Conservation (phyloP, 2,797 vertebrate genomes). For the Agapornis canus region DNA sequence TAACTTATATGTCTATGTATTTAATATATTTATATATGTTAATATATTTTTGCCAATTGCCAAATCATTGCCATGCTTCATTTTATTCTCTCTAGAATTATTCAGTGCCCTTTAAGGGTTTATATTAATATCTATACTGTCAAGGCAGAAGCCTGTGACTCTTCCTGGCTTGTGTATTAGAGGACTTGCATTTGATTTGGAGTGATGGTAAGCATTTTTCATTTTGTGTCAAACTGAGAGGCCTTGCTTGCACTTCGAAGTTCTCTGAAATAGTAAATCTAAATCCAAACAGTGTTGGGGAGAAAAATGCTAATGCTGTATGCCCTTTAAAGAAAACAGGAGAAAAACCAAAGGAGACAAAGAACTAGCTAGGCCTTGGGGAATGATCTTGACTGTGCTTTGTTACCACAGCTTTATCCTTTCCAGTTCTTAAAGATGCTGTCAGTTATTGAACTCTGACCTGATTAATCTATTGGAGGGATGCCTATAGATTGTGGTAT, state of each 20-base stretch:
- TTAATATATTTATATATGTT: neutral
- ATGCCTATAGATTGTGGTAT: slow-evolving; percentile 37
- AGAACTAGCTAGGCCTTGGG: neutral
- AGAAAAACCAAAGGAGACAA: neutral
- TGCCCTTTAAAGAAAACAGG: neutral
- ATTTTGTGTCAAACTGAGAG: neutral
- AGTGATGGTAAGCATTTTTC: neutral
- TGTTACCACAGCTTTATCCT: slow-evolving; percentile 21
- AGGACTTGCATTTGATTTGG: neutral
- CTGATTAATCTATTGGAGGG: slow-evolving; percentile 44
- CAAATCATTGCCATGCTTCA: neutral
- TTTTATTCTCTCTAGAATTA: neutral
- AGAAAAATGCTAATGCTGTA: neutral
- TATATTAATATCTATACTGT: neutral
- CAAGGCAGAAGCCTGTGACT: neutral
- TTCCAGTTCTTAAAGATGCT: slow-evolving; percentile 16
- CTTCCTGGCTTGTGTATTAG: neutral
- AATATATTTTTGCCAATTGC: neutral
- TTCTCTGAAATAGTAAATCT: neutral
- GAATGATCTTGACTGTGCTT: neutral
- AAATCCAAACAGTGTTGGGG: neutral
- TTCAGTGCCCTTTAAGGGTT: neutral
- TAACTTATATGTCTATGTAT: neutral
- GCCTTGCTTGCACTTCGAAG: neutral
- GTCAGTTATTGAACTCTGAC: slow-evolving; percentile 41